These are phyloP conservation scores for Heteronetta atricapilla DNA, from an alignment of 2,113 vertebrate species.

Conservation along the genomic window DNA sequence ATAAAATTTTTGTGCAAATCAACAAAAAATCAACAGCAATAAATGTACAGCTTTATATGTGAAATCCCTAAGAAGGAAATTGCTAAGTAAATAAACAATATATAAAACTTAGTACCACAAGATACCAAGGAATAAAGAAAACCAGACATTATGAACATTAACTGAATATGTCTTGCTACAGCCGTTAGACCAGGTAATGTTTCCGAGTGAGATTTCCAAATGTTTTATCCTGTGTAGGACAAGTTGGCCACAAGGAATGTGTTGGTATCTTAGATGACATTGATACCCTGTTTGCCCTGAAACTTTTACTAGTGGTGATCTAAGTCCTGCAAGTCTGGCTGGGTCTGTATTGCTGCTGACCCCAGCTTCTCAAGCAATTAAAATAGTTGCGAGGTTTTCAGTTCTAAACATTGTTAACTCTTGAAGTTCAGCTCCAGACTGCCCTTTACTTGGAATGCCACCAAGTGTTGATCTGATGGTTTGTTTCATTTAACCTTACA, in stretches of 20 bases:
- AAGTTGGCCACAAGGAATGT: background rate
- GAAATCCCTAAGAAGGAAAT: background rate
- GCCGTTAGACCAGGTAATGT: background rate
- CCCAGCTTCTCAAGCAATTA: background rate
- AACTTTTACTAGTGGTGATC: background rate
- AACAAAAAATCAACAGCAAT: background rate
- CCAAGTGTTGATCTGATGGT: fast-evolving
- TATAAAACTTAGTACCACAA: background rate
- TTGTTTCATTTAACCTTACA: background rate
- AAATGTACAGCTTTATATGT: background rate
- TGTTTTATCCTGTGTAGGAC: background rate
- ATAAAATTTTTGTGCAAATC: background rate
- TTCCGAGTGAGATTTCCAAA: background rate
- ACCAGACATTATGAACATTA: background rate
- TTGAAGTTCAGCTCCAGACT: background rate
- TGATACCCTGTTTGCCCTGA: background rate
- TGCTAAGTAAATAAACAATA: background rate
- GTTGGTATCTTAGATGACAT: background rate
- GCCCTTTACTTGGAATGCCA: background rate
- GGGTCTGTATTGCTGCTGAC: background rate
- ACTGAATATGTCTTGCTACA: background rate
- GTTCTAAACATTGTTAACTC: background rate
- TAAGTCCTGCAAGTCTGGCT: background rate
- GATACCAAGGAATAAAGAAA: background rate
- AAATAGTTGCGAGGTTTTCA: background rate